Evolutionary conservation across 2,888 invertebrate species (phyloP).

Genomic region (Endomychus coccineus): DNA sequence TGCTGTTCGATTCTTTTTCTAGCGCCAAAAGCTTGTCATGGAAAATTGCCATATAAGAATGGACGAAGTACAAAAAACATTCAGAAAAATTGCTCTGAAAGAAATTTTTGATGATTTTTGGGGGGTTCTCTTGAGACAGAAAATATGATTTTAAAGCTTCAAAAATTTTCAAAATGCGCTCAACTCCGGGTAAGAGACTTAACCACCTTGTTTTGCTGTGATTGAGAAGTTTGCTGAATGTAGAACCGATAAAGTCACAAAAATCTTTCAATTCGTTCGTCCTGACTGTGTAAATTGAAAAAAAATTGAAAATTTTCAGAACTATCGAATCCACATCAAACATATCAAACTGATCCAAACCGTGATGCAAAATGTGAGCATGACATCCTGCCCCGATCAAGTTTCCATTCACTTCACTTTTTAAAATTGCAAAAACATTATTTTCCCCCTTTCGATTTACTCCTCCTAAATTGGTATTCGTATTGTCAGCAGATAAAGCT

Average conservation of each 20-base stretch:
- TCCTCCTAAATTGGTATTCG: slow-evolving; percentile 24
- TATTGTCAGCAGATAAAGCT: slow-evolving; percentile 15
- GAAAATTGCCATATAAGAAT: too few relatives aligned
- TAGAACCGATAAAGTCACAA: slow-evolving; percentile 8
- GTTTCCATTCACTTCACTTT: slow-evolving; percentile 15
- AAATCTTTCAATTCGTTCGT: slow-evolving; percentile 9
- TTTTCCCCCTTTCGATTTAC: slow-evolving; percentile 17
- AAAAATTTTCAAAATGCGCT: slow-evolving; percentile 22
- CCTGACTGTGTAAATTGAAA: slow-evolving; percentile 18
- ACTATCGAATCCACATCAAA: slow-evolving; percentile 23
- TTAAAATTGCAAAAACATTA: slow-evolving; percentile 17
- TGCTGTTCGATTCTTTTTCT: too few relatives aligned
- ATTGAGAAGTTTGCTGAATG: slow-evolving; percentile 14
- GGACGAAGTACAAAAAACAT: too few relatives aligned
- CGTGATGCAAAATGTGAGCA: slow-evolving; percentile 21
- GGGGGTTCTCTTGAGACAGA: slow-evolving; percentile 37
- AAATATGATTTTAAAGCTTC: slow-evolving; percentile 22
- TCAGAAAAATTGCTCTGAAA: too few relatives aligned
- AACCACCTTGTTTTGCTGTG: slow-evolving; percentile 23
- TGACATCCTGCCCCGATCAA: slow-evolving; percentile 22
- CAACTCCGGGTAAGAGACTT: slow-evolving; percentile 20
- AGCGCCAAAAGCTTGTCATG: too few relatives aligned
- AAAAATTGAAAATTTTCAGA: slow-evolving; percentile 22
- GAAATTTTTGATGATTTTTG: slow-evolving; percentile 19
- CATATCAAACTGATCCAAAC: slow-evolving; percentile 19